phyloP scores from a whole-genome alignment of 2,888 invertebrate genomes.

The Xanthostigma xanthostigma region DNA sequence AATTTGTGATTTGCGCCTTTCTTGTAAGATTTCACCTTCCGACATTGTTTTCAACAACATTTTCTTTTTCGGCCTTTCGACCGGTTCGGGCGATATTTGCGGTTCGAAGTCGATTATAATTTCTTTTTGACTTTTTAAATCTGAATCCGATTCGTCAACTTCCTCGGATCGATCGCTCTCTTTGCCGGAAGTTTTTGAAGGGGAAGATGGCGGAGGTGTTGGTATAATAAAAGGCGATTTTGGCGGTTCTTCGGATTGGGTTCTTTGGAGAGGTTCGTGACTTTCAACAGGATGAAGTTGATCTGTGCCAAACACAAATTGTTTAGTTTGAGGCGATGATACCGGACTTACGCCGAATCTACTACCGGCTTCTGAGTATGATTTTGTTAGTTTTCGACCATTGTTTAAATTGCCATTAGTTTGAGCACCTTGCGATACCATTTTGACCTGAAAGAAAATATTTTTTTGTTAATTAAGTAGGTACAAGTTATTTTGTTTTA shows the following conservation, averaged over 20 bases:
- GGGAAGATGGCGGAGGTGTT: conserved; percentile 28
- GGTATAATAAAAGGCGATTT: conserved; percentile 54
- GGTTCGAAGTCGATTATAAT: conserved; percentile 83
- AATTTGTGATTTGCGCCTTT: conserved; percentile 35
- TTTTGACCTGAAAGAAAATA: conserved; percentile 45
- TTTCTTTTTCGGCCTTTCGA: conserved; percentile 24
- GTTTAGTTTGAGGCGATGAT: conserved; percentile 25
- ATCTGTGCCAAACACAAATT: conserved; percentile 14
- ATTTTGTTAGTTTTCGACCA: conserved; percentile 67
- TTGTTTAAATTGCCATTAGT: conserved; percentile 62
- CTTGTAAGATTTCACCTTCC: conserved; percentile 61
- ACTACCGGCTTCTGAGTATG: conserved; percentile 62
- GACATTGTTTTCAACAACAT: conserved; percentile 60
- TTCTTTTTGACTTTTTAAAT: conserved; percentile 55
- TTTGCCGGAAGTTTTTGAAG: conserved; percentile 22
- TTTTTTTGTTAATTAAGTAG: too few relatives aligned
- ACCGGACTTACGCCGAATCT: conserved; percentile 26
- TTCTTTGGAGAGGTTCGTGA: conserved; percentile 65
- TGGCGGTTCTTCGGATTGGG: conserved; percentile 74
- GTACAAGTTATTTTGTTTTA: neutral
- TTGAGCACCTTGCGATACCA: conserved; percentile 82
- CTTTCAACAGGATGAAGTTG: conserved; percentile 27
- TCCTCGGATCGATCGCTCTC: conserved; percentile 18
- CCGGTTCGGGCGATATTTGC: conserved; percentile 42
- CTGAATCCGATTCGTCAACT: conserved; percentile 26